These are phyloP conservation scores for Chaetops frenatus DNA, from an alignment of 2,113 vertebrate species.

Conservation along the genomic window DNA sequence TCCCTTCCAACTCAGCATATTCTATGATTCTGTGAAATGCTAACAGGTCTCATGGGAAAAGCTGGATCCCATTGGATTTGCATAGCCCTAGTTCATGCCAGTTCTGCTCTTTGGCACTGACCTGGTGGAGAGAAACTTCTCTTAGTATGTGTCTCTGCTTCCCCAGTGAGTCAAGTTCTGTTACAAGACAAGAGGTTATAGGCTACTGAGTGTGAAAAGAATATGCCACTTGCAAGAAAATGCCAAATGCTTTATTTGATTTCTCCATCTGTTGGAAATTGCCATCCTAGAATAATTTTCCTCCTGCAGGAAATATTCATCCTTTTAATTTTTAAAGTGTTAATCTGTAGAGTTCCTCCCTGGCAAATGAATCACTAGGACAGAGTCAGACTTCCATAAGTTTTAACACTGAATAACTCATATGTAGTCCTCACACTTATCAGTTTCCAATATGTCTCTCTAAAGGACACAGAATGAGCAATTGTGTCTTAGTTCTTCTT, in stretches of 20 bases:
- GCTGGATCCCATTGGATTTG: neutral
- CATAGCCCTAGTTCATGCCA: neutral
- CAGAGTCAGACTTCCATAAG: neutral
- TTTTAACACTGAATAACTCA: neutral
- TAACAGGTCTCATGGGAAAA: neutral
- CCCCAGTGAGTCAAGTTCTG: neutral
- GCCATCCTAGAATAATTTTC: neutral
- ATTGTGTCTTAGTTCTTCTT: neutral
- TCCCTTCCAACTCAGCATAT: neutral
- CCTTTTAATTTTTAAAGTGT: conserved; percentile 1
- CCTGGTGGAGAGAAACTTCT: neutral
- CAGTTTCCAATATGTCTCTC: neutral
- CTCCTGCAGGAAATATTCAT: neutral
- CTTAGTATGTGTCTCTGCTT: neutral
- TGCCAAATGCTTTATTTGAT: conserved; percentile 1
- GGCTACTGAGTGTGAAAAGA: neutral
- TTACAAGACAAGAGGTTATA: neutral
- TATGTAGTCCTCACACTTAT: neutral
- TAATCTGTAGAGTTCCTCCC: neutral
- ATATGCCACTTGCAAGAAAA: neutral
- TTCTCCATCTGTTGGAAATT: conserved; percentile 26
- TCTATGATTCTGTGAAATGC: neutral
- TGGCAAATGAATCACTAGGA: neutral
- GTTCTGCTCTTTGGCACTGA: neutral
- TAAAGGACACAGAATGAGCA: neutral